A percentile compares a stretch with the other conserved stretches of the same genome.
Evolutionary conservation across 2,888 invertebrate species (phyloP).

Genomic region (Teleogryllus oceanicus): DNA sequence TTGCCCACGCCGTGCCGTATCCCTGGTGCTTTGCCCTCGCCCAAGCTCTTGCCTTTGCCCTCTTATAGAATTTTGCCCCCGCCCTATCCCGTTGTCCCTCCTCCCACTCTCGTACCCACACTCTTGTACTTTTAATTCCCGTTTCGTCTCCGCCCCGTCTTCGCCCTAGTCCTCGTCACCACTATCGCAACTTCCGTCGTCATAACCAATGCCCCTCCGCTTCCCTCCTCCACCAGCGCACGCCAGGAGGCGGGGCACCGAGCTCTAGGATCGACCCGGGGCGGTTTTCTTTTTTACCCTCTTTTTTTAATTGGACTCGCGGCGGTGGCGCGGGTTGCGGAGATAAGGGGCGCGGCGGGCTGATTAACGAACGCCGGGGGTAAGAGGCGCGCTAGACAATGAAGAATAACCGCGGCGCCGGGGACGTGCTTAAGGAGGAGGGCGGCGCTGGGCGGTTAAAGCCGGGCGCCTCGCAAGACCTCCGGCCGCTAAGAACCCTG

Average conservation of each 20-base stretch:
- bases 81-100: too few species aligned
- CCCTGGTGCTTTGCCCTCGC: too few species aligned
- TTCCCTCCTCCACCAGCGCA: neutral
- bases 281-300: neutral
- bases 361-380: neutral
- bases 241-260: neutral
- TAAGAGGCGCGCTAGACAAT: neutral
- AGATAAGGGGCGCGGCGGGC: neutral
- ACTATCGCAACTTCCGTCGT: too few species aligned
- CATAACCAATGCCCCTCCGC: too few species aligned
- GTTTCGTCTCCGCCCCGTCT: too few species aligned
- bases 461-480: neutral
- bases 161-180: too few species aligned
- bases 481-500: too few species aligned
- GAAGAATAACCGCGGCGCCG: neutral
- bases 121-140: too few species aligned
- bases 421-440: slow-evolving; percentile 18
- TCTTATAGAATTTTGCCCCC: too few species aligned
- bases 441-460: neutral
- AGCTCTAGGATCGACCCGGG: neutral
- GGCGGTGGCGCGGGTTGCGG: neutral
- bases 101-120: too few species aligned
- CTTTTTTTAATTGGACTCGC: neutral
- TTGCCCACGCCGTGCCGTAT: too few species aligned
- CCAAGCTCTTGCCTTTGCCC: too few species aligned